These are phyloP conservation scores for Hyphantria cunea DNA, from an alignment of 1,140 invertebrate species.

Conservation along the genomic window DNA sequence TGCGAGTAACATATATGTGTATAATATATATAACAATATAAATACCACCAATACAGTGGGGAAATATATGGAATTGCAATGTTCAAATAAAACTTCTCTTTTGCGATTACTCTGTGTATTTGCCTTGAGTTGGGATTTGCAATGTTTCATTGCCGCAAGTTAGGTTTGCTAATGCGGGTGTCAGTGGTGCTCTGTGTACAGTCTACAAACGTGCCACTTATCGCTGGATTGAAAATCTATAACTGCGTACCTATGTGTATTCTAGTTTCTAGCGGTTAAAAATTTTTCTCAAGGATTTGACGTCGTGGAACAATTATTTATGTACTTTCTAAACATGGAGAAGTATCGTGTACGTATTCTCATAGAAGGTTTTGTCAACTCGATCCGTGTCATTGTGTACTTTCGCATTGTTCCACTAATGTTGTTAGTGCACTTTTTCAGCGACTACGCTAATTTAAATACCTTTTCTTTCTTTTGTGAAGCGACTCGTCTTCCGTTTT, in stretches of 20 bases:
- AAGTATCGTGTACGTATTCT: conserved; percentile 20
- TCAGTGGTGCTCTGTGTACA: conserved; percentile 3
- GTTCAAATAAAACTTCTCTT: not conserved
- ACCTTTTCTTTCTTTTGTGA: conserved; percentile 77
- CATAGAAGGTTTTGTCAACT: conserved; percentile 48
- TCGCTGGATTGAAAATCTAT: not conserved
- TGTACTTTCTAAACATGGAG: conserved; percentile 7
- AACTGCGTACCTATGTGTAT: conserved; percentile 1
- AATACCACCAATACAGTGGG: not conserved
- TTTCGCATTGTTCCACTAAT: conserved; percentile 77
- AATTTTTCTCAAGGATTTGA: conserved; percentile 21
- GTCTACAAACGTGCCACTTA: conserved; percentile 13
- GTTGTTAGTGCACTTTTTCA: conserved; percentile 81
- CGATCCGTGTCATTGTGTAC: conserved; percentile 70
- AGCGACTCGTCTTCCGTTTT: conserved; percentile 78
- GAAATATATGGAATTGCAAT: not conserved
- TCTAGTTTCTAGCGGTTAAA: conserved; percentile 5
- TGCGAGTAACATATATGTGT: too few relatives aligned
- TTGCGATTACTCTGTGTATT: conserved; percentile 2
- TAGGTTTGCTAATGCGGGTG: conserved; percentile 19
- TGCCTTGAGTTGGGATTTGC: conserved; percentile 3
- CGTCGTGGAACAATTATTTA: conserved; percentile 13
- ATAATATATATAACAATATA: conserved; percentile 1
- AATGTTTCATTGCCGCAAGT: conserved; percentile 8
- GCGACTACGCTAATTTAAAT: conserved; percentile 80